Evolutionary conservation across 30 jellyfish, hydroid and myxozoan species (phyloP).

Genomic region (Pelagia noctiluca): DNA sequence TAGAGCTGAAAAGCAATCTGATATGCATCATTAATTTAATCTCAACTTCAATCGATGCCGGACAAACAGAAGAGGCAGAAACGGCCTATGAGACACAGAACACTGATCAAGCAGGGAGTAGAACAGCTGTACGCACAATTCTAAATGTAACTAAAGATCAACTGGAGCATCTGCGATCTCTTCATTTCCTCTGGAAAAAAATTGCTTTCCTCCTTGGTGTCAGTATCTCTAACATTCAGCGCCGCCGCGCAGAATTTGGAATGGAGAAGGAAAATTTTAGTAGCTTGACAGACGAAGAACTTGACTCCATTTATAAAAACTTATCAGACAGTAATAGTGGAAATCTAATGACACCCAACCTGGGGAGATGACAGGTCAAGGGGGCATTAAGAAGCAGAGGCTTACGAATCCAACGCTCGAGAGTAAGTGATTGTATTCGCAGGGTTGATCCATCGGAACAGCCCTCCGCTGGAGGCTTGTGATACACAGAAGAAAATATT

Average conservation of each 20-base stretch:
- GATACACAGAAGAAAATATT: background rate
- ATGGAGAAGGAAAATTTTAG: background rate
- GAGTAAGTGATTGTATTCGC: constrained; percentile 13
- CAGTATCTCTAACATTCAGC: background rate
- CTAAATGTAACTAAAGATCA: background rate
- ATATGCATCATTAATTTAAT: too few relatives aligned
- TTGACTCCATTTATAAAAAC: background rate
- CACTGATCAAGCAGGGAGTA: too few relatives aligned
- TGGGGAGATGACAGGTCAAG: background rate
- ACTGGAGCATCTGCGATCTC: background rate
- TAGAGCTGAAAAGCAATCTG: too few relatives aligned
- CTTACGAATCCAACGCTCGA: constrained; percentile 5
- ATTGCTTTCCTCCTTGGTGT: background rate
- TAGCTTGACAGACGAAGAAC: background rate
- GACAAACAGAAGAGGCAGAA: too few relatives aligned
- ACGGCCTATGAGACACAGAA: too few relatives aligned
- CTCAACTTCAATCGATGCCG: too few relatives aligned
- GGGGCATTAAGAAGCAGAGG: constrained; percentile 28
- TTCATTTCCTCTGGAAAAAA: background rate
- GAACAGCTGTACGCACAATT: too few relatives aligned
- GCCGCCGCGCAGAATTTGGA: background rate
- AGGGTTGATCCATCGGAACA: constrained; percentile 11
- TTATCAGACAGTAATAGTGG: background rate
- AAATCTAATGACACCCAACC: background rate
- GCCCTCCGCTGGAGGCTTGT: background rate